Evolutionary conservation across 2,888 invertebrate genomes (phyloP).

Genomic region (Pomacea canaliculata): DNA sequence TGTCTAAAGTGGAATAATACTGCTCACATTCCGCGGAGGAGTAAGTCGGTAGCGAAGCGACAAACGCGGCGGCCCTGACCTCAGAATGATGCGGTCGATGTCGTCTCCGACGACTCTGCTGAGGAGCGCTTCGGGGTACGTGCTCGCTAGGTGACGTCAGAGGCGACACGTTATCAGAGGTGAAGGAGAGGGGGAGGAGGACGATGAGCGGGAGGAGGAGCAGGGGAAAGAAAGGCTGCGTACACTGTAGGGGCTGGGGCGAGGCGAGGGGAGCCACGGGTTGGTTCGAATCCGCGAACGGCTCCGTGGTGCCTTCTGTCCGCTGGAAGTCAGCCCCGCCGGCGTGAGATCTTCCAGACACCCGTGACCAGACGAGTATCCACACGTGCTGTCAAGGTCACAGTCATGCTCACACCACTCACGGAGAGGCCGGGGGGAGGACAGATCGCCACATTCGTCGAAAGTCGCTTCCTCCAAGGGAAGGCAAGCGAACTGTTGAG

Average conservation of each 20-base stretch:
- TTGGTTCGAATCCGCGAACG: slow-evolving; percentile 60
- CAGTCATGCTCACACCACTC: neutral
- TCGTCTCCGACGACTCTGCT: neutral
- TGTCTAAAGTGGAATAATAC: slow-evolving; percentile 14
- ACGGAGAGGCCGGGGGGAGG: neutral
- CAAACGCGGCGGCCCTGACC: slow-evolving; percentile 10
- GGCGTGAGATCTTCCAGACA: slow-evolving; percentile 4
- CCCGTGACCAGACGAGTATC: neutral
- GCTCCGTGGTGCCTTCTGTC: slow-evolving; percentile 25
- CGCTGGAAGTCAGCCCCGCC: slow-evolving; percentile 7
- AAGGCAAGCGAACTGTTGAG: neutral
- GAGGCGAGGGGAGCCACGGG: slow-evolving; percentile 62
- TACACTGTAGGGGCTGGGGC: slow-evolving; percentile 28
- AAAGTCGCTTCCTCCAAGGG: neutral
- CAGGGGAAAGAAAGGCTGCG: slow-evolving; percentile 22
- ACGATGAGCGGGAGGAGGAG: slow-evolving; percentile 16
- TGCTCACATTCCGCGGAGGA: slow-evolving; percentile 9
- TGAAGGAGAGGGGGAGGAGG: slow-evolving; percentile 11
- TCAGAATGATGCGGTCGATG: slow-evolving; percentile 24
- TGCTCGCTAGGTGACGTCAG: slow-evolving; percentile 10
- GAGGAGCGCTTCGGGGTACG: neutral
- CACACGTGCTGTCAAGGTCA: neutral
- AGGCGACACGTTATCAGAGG: slow-evolving; percentile 17
- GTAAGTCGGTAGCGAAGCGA: slow-evolving; percentile 1
- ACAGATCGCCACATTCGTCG: neutral